A percentile compares a stretch with the other conserved stretches of the same genome.
Conservation (phyloP, 2,888 invertebrate species). For the Xanthorhoe designata region DNA sequence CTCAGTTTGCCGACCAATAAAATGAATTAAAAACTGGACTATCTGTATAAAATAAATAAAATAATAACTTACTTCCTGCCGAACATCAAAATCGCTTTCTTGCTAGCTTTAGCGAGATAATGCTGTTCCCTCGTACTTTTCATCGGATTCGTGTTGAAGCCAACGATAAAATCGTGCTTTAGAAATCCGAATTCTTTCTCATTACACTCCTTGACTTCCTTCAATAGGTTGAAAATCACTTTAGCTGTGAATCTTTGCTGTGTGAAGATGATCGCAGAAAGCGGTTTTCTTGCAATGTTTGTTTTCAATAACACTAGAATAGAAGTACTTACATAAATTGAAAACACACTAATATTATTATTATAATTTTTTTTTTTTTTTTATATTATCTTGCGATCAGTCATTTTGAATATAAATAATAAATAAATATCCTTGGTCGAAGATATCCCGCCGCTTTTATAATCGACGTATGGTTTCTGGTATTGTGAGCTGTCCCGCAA, state of each 20-base stretch:
- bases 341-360: too few species aligned
- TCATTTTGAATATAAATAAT: too few species aligned
- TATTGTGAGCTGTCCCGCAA: too few species aligned
- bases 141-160: constrained; percentile 86
- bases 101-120: constrained; percentile 83
- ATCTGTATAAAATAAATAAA: neutral
- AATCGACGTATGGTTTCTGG: too few species aligned
- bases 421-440: too few species aligned
- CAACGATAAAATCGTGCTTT: constrained; percentile 90
- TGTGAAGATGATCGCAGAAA: constrained; percentile 91
- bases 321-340: constrained; percentile 30
- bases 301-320: constrained; percentile 55
- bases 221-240: constrained; percentile 89
- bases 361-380: too few species aligned
- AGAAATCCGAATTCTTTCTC: constrained; percentile 83
- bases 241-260: constrained; percentile 91
- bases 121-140: constrained; percentile 84
- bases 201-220: constrained; percentile 74
- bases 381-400: too few species aligned
- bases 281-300: constrained; percentile 68
- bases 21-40: too few species aligned
- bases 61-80: constrained; percentile 64
- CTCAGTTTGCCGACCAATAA: too few species aligned
- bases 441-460: too few species aligned
- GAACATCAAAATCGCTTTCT: constrained; percentile 80